phyloP scores from a whole-genome alignment of 2,113 vertebrate species.

The Coptodon rendalli region DNA sequence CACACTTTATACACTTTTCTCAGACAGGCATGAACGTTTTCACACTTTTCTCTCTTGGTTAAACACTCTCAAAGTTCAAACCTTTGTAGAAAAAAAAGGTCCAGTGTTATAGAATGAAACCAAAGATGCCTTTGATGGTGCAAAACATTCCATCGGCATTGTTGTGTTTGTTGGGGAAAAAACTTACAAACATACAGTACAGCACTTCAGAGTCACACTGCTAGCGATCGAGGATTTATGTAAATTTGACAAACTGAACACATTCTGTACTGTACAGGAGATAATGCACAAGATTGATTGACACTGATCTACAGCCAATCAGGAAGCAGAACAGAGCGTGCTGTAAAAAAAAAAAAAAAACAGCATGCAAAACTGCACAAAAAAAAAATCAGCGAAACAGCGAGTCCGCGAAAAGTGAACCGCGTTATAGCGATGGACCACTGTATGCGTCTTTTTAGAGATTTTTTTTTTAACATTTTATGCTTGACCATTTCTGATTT shows the following conservation, averaged over 20 bases:
- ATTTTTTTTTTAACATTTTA: neutral
- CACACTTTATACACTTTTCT: fast-evolving
- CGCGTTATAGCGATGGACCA: fast-evolving
- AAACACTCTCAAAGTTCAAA: neutral
- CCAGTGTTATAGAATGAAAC: fast-evolving
- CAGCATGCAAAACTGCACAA: neutral
- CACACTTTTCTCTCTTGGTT: neutral
- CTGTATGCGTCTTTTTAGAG: fast-evolving
- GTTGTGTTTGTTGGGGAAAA: neutral
- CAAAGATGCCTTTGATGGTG: neutral
- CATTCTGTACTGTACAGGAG: neutral
- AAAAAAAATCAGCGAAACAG: fast-evolving
- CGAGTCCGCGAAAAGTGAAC: fast-evolving
- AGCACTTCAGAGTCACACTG: neutral
- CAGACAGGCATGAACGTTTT: neutral
- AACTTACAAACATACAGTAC: neutral
- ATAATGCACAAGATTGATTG: neutral
- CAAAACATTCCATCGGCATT: neutral
- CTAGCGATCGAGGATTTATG: fast-evolving
- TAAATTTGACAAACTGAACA: neutral
- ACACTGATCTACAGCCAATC: fast-evolving
- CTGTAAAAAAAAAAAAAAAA: neutral
- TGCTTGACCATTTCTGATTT: neutral
- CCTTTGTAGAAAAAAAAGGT: neutral
- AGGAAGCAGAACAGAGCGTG: fast-evolving